Evolutionary conservation across 2,113 vertebrate species (phyloP), one percentile per base, ranked within the genome.

Genomic region (Aphyosemion australe): DNA sequence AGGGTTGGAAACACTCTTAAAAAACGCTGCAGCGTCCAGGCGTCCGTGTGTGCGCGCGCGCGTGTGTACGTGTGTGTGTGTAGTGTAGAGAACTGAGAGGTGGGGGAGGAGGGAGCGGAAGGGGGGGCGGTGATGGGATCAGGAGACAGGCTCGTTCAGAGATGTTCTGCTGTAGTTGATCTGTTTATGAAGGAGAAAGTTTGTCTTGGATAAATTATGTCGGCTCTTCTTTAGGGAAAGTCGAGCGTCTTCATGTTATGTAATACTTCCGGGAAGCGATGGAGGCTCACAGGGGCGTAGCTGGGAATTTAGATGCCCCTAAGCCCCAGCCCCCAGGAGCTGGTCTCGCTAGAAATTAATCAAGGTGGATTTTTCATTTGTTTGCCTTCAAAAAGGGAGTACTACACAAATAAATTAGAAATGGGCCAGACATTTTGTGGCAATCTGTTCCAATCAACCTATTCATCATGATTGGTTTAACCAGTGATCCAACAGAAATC

Each of bases 21-120:
- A 48, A 89, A 90, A 87, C 87, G 88, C 90, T 89, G 91, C 93
- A 90, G 92, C 87, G 87, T 90, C 90, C 90, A 90, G 83, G 84
- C 83, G 82, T 87, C 88, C 86, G 78, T 88, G 80, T 80, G 82
- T 72, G 87, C 65, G 82, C 65, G 76, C 83, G 84, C 76, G 86
- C 75, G 57, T 11, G 57, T 47, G 57, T 12, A 34, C 75, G 86
- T 65, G 84, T 79, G 86, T 76, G 83, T 80, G 83, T 80, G 72
- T 59, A 56, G 76, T 71, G 81, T 87, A 82, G 77, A 79, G 66
- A 68, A 47, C 8, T 47, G 45, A 16, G 45, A 47, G 45, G 45
- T 6, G n/a, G 64, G 81, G 13, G 83, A 77, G 18, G 65, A 45
- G 60, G 58, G 49, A 34, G 51, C 69, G 59, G 62, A n/a, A 12